Evolutionary conservation across 2,888 invertebrate species (phyloP), one percentile per base, ranked within the genome.

Genomic region (Caenorhabditis panamensis): DNA sequence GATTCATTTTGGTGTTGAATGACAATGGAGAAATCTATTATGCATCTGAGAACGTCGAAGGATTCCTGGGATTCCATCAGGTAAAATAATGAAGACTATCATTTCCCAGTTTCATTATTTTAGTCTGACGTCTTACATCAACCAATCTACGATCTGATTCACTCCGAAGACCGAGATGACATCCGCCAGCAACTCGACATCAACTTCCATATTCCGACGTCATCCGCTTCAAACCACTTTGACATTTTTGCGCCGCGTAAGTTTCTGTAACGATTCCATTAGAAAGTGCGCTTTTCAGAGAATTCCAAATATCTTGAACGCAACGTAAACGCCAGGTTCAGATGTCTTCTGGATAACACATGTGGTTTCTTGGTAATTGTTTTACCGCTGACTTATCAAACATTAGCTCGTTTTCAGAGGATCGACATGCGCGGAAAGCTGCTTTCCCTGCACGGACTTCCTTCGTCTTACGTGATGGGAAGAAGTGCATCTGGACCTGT

Each of bases 71-170:
- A 92, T 99, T 99, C 94, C 98, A 99, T 94, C 99, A 99, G 95
- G 98, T 98, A 93, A 93, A 4, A 86, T 94, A n/a, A n/a, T n/a
- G n/a, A n/a, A n/a, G n/a, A n/a, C 31, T 6, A 9, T 9, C 31
- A 31, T 31, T 9, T 9, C 5, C 4, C 31, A 31, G 31, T 31
- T 4, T 31, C 31, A 6, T 9, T 9, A 31, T 31, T 94, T 37
- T 94, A 99, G 97, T 99, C 98, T 88, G 99, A 99, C 92, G 97
- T 99, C 90, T 96, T 99, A 78, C 99, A 99, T 92, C 99, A 99
- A 92, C 96, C 97, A 85, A 97, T 98, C 67, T 97, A 97, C 93
- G 99, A 99, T 92, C 93, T 99, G 91, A 97, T 99, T 82, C 98
- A 98, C 92, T 97, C 97, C 97, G 99, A 99, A 93, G 99, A 99